These are phyloP conservation scores for Heliothis virescens DNA, from an alignment of 1,140 invertebrate genomes.

Conservation along the genomic window DNA sequence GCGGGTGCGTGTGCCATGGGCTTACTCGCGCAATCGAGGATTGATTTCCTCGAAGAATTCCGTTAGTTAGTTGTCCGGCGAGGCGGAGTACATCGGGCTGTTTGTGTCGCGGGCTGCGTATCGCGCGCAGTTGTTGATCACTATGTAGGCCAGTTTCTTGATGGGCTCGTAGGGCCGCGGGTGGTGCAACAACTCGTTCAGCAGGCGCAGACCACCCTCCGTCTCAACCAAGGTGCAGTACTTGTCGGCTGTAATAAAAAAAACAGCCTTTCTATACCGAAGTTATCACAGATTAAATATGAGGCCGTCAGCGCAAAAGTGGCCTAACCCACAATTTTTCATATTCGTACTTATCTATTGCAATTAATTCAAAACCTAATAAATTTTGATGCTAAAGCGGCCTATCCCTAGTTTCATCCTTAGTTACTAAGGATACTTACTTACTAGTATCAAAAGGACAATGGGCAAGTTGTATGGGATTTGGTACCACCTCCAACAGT, in stretches of 20 bases:
- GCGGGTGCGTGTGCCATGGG: too few species aligned
- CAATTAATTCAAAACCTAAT: too few species aligned
- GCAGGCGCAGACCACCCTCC: slow-evolving; percentile 93
- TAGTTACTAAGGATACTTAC: too few species aligned
- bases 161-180: slow-evolving; percentile 88
- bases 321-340: too few species aligned
- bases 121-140: slow-evolving; percentile 88
- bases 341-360: too few species aligned
- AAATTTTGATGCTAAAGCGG: too few species aligned
- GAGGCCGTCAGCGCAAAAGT: too few species aligned
- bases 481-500: too few species aligned
- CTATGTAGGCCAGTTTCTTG: slow-evolving; percentile 89
- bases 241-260: slow-evolving; percentile 90
- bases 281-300: too few species aligned
- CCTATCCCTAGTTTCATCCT: too few species aligned
- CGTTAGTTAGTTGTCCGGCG: slow-evolving; percentile 76
- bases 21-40: slow-evolving; percentile 63
- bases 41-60: slow-evolving; percentile 73
- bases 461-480: too few species aligned
- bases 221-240: slow-evolving; percentile 95
- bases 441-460: too few species aligned
- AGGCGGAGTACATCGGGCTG: slow-evolving; percentile 24
- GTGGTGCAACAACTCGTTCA: slow-evolving; percentile 89
- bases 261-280: not conserved
- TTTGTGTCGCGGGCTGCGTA: slow-evolving; percentile 48